Evolutionary conservation across 2,888 invertebrate genomes (phyloP).

Genomic region (Lasioglossum oenotherae): DNA sequence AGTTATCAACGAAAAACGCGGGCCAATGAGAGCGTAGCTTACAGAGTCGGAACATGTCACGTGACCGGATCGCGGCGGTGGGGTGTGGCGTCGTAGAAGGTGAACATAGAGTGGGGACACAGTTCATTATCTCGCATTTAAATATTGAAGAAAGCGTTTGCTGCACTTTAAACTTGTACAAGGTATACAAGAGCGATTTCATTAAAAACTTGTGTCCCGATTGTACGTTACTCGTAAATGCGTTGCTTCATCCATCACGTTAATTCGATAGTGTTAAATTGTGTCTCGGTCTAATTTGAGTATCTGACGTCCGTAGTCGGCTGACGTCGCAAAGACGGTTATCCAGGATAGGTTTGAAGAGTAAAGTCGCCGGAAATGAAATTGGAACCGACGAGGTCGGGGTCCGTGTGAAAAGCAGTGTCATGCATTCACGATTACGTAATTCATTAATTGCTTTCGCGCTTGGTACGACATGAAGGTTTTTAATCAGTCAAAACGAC

Average conservation of each 20-base stretch:
- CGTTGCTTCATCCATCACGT: neutral
- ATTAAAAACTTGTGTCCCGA: too few species aligned
- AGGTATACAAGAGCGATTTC: too few species aligned
- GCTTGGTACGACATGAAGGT: constrained; percentile 24
- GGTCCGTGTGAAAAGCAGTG: neutral
- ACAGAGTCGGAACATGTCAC: too few species aligned
- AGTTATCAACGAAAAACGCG: too few species aligned
- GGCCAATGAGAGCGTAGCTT: too few species aligned
- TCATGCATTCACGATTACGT: neutral
- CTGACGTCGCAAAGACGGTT: constrained; percentile 3
- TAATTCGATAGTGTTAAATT: constrained; percentile 20
- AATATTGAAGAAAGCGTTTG: too few species aligned
- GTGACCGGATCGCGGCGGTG: too few species aligned
- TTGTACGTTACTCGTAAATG: neutral
- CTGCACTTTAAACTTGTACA: too few species aligned
- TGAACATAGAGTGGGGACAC: too few species aligned
- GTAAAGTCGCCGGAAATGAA: constrained; percentile 11
- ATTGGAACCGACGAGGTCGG: neutral
- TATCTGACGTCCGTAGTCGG: neutral
- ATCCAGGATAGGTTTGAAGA: neutral
- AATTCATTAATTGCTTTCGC: constrained; percentile 34
- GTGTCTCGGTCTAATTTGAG: constrained; percentile 15
- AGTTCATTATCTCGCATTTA: too few species aligned
- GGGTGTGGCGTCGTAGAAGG: too few species aligned
- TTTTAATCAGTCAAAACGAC: neutral